A percentile compares a stretch with the other conserved stretches of the same genome.
phyloP scores from a whole-genome alignment of 1,140 invertebrate species.

The Bombus turneri region DNA sequence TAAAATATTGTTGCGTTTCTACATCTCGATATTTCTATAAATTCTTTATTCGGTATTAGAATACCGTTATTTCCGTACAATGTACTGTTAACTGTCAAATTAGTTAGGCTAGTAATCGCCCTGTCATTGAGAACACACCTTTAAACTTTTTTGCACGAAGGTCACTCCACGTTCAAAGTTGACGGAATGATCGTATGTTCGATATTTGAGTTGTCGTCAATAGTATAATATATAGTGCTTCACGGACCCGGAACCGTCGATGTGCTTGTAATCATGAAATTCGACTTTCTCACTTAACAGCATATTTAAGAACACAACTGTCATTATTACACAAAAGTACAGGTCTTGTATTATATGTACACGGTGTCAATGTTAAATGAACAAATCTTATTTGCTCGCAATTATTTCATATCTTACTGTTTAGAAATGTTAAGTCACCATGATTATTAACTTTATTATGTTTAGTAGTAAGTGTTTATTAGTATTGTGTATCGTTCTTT shows the following conservation, averaged over 20 bases:
- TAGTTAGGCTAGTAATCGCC: background rate
- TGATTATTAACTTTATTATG: background rate
- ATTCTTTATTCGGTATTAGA: background rate
- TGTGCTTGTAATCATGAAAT: background rate
- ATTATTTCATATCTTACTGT: background rate
- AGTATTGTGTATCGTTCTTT: background rate
- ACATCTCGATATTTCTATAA: background rate
- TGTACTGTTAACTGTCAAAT: background rate
- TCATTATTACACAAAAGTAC: background rate
- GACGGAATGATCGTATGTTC: background rate
- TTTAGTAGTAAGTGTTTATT: background rate
- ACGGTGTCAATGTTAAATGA: background rate
- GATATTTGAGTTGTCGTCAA: background rate
- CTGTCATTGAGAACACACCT: background rate
- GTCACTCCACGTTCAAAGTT: background rate
- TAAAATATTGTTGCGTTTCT: background rate
- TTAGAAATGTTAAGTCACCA: background rate
- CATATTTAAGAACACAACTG: background rate
- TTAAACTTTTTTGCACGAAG: background rate
- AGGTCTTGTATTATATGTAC: background rate
- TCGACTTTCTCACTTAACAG: background rate
- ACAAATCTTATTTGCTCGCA: background rate
- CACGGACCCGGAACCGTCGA: background rate
- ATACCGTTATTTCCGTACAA: background rate
- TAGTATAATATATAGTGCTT: background rate